Evolutionary conservation across 2,113 vertebrate species (phyloP).

Genomic region (Lethenteron camtschaticum): DNA sequence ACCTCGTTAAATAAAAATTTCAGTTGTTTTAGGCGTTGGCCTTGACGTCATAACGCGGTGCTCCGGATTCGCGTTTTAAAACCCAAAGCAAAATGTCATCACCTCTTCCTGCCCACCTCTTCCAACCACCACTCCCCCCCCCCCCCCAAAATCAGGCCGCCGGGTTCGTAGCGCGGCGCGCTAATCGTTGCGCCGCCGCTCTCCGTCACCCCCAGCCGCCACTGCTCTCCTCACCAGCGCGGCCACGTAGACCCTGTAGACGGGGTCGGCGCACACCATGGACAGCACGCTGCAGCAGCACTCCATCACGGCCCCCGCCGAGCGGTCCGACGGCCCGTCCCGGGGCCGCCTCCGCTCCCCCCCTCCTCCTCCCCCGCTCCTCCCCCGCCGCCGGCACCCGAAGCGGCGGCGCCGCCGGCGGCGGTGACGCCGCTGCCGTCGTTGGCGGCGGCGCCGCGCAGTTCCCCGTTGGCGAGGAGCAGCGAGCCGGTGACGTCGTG

Average conservation of each 20-base stretch:
- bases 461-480: slow-evolving; percentile 2
- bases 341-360: not conserved
- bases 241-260: slow-evolving; percentile 1
- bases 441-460: not conserved
- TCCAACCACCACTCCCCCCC: too few relatives aligned
- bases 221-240: not conserved
- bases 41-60: too few relatives aligned
- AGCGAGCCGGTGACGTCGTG: slow-evolving; percentile 1
- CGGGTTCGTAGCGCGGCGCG: too few relatives aligned
- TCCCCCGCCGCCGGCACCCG: slow-evolving; percentile 22
- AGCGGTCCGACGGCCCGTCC: slow-evolving; percentile 3
- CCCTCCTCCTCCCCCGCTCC: slow-evolving; percentile 3
- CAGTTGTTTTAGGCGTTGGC: too few relatives aligned
- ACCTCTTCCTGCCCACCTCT: too few relatives aligned
- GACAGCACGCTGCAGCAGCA: slow-evolving; percentile 4
- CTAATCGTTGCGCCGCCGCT: too few relatives aligned
- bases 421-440: slow-evolving; percentile 6
- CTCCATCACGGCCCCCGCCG: not conserved
- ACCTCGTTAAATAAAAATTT: too few relatives aligned
- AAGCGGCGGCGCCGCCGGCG: slow-evolving; percentile 15
- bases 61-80: too few relatives aligned
- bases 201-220: too few relatives aligned
- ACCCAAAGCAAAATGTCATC: too few relatives aligned
- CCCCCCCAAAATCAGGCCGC: too few relatives aligned
- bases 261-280: slow-evolving; percentile 4